phyloP scores from a whole-genome alignment of 1,140 invertebrate genomes.

The Heliconius nattereri region DNA sequence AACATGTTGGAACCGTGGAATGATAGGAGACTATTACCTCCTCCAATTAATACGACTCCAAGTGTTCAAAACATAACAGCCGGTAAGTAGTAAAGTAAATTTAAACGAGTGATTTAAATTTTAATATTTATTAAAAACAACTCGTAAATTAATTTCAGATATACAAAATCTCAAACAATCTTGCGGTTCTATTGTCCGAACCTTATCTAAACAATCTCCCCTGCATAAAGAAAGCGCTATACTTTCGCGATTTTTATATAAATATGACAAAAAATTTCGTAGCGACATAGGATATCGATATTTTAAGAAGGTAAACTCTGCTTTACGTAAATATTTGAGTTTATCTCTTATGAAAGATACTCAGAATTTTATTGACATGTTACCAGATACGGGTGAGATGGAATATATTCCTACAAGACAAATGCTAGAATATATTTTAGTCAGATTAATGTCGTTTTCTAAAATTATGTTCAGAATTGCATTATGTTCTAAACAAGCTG shows the following conservation, averaged over 20 bases:
- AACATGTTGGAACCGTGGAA: conserved; percentile 69
- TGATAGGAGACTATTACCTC: conserved; percentile 54
- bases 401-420: conserved; percentile 81
- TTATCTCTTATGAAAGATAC: conserved; percentile 76
- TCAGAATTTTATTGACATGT: conserved; percentile 61
- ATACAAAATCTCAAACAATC: conserved; percentile 49
- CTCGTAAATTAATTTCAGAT: conserved; percentile 60
- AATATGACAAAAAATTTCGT: conserved; percentile 84
- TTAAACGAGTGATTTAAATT: conserved; percentile 26
- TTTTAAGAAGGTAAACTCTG: conserved; percentile 82
- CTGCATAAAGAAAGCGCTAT: conserved; percentile 82
- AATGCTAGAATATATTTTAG: conserved; percentile 82
- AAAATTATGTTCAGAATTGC: conserved; percentile 82
- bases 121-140: conserved; percentile 9
- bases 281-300: conserved; percentile 82
- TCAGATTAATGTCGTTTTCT: conserved; percentile 81
- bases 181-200: conserved; percentile 62
- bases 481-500: conserved; percentile 72
- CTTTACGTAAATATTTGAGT: conserved; percentile 80
- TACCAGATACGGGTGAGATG: conserved; percentile 53
- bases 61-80: conserved; percentile 29
- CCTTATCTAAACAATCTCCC: conserved; percentile 76
- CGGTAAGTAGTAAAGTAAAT: conserved; percentile 42
- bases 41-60: conserved; percentile 63
- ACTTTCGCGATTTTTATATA: conserved; percentile 82